These are phyloP conservation scores for Epizoanthus scotinus DNA, from an alignment of 92 coral and sea anemone genomes.

Conservation along the genomic window DNA sequence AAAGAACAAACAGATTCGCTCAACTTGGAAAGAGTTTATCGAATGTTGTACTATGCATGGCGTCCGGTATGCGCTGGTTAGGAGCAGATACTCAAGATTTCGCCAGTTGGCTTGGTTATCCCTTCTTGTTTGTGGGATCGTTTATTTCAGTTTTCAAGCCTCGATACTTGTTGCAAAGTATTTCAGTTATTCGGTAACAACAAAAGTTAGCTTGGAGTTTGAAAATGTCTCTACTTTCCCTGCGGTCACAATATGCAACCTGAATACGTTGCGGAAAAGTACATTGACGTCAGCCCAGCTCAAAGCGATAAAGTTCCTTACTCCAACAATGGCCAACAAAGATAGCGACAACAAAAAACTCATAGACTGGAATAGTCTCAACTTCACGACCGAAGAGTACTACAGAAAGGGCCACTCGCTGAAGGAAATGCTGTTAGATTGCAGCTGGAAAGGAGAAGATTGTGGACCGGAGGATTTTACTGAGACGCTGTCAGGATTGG, in stretches of 20 bases:
- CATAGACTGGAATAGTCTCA: background rate
- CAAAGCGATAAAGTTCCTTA: background rate
- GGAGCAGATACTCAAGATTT: background rate
- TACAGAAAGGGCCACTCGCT: conserved; percentile 17
- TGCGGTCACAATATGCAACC: conserved; percentile 14
- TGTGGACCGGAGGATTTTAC: conserved; percentile 34
- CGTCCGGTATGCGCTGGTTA: background rate
- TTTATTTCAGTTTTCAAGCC: background rate
- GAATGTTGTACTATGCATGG: conserved; percentile 22
- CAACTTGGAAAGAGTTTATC: background rate
- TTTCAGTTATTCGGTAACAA: background rate
- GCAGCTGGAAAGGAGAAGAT: conserved; percentile 31
- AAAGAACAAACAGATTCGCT: no score
- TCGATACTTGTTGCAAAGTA: conserved; percentile 18
- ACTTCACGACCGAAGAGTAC: background rate
- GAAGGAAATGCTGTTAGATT: conserved; percentile 19
- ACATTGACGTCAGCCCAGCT: background rate
- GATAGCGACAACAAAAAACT: background rate
- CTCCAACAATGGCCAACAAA: no score
- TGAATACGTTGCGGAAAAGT: background rate
- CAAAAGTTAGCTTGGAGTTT: conserved; percentile 18
- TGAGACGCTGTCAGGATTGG: conserved; percentile 27
- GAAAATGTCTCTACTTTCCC: conserved; percentile 2
- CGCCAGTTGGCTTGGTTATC: background rate
- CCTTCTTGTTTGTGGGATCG: background rate